Evolutionary conservation across 2,113 vertebrate species (phyloP).

Genomic region (Lanius ludovicianus): DNA sequence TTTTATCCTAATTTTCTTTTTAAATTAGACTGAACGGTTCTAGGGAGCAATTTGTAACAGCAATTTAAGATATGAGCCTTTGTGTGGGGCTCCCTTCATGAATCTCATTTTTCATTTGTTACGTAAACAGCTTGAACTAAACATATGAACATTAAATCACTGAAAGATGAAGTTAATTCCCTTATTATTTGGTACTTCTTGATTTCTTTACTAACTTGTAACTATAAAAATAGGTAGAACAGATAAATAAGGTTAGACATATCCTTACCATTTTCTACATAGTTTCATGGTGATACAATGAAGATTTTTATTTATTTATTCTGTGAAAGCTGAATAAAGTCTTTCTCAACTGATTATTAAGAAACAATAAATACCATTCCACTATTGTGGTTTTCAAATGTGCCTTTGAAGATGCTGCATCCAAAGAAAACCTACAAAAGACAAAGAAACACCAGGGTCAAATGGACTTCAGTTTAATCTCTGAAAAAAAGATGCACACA

Average conservation of each 20-base stretch:
- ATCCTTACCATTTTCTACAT: neutral
- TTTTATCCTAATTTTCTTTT: neutral
- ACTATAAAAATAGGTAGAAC: neutral
- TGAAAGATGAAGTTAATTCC: neutral
- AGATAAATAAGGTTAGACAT: neutral
- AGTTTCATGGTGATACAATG: neutral
- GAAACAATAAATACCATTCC: neutral
- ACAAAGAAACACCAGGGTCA: neutral
- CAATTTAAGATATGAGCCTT: neutral
- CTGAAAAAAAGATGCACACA: neutral
- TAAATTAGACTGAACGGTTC: neutral
- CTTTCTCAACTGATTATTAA: neutral
- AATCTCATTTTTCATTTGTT: neutral
- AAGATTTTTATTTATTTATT: neutral
- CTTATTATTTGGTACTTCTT: neutral
- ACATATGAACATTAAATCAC: neutral
- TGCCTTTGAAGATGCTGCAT: neutral
- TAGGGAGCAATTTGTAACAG: neutral
- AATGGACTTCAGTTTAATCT: neutral
- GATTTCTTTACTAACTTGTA: neutral
- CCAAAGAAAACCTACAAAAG: neutral
- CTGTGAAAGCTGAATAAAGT: neutral
- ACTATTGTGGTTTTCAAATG: neutral
- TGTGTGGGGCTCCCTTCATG: neutral
- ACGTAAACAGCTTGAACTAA: neutral